These are phyloP conservation scores for Dryadula phaetusa DNA, from an alignment of 2,888 invertebrate genomes.

Conservation along the genomic window DNA sequence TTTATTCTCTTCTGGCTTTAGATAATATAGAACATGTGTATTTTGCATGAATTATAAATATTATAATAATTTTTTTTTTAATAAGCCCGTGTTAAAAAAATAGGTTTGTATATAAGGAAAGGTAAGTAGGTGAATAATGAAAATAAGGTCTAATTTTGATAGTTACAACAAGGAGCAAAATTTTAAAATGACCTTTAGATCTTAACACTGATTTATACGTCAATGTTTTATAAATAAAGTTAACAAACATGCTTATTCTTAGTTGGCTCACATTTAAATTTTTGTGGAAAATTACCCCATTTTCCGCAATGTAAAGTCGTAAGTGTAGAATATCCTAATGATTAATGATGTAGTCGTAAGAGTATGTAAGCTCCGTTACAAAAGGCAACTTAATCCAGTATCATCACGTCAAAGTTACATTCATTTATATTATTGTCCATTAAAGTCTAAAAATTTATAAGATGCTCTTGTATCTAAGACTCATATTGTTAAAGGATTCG, in stretches of 20 bases:
- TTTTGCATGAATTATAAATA: not conserved
- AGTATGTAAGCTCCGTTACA: not conserved
- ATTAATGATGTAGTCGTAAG: conserved; percentile 9
- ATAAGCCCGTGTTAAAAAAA: not conserved
- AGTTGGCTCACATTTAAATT: not conserved
- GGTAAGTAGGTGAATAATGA: not conserved
- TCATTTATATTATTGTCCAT: not conserved
- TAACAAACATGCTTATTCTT: not conserved
- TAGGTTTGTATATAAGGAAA: not conserved
- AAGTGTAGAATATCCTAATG: conserved; percentile 3
- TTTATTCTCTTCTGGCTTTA: too few relatives aligned
- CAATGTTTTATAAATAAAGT: not conserved
- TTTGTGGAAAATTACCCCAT: not conserved
- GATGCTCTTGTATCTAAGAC: too few relatives aligned
- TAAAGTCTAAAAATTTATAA: too few relatives aligned
- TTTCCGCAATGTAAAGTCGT: not conserved
- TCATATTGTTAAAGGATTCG: not conserved
- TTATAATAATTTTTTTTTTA: not conserved
- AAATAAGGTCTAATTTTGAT: not conserved
- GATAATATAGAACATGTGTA: too few relatives aligned
- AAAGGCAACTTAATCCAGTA: conserved; percentile 18
- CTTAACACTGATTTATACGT: not conserved
- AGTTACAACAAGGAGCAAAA: not conserved
- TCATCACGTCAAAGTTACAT: conserved; percentile 13
- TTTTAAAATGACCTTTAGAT: too few relatives aligned